These are phyloP conservation scores for Isoperla grammatica DNA, from an alignment of 2,888 invertebrate species.

Conservation along the genomic window DNA sequence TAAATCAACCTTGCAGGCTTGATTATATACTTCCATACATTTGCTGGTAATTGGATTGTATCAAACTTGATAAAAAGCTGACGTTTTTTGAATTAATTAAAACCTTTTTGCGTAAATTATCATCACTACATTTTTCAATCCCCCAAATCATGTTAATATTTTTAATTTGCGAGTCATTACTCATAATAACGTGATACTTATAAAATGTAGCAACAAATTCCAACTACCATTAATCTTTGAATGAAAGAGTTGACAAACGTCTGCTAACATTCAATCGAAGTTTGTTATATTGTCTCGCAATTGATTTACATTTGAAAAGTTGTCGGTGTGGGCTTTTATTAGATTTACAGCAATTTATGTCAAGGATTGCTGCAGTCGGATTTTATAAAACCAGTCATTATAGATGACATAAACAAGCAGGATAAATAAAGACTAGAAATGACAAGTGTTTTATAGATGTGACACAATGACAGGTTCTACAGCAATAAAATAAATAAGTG, in stretches of 20 bases:
- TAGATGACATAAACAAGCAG: constrained; percentile 9
- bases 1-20: constrained; percentile 5
- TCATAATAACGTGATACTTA: no score
- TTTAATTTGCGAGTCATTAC: background rate
- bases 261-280: no score
- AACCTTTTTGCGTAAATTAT: background rate
- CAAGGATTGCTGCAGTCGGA: constrained; percentile 9
- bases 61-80: background rate
- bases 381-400: constrained; percentile 10
- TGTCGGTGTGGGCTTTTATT: background rate
- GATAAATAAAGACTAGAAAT: constrained; percentile 15
- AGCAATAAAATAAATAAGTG: constrained; percentile 9
- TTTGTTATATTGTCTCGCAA: background rate
- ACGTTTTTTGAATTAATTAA: constrained; percentile 5
- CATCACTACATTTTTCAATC: constrained; percentile 13
- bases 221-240: no score
- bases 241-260: no score
- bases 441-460: constrained; percentile 10
- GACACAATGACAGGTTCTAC: constrained; percentile 7
- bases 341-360: constrained; percentile 6
- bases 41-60: constrained; percentile 9
- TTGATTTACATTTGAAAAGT: background rate
- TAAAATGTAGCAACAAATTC: no score
- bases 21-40: constrained; percentile 4
- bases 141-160: constrained; percentile 3